These are phyloP conservation scores for Petrolisthes manimaculis DNA, from an alignment of 2,888 invertebrate genomes.

Conservation along the genomic window DNA sequence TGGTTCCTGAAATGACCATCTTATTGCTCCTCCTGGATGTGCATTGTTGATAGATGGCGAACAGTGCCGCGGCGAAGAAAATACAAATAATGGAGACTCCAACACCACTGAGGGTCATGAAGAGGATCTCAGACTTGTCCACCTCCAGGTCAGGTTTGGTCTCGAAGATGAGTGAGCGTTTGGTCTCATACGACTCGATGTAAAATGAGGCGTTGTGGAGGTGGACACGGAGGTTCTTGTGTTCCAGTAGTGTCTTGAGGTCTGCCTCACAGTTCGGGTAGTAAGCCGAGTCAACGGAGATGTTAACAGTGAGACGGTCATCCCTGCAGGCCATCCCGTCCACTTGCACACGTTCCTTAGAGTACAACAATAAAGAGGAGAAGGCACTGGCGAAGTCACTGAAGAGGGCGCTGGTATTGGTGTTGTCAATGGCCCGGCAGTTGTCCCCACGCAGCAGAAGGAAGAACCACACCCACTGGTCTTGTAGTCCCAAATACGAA, in stretches of 20 bases:
- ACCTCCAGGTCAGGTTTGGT: constrained; percentile 24
- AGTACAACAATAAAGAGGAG: constrained; percentile 36
- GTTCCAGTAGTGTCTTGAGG: constrained; percentile 25
- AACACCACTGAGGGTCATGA: constrained; percentile 39
- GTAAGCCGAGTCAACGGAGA: constrained; percentile 25
- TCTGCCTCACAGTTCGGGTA: constrained; percentile 47
- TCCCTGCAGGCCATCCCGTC: constrained; percentile 28
- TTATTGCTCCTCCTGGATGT: constrained; percentile 8
- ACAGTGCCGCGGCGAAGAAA: constrained; percentile 25
- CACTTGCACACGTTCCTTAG: constrained; percentile 22
- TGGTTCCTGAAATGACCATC: not conserved
- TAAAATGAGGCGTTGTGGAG: constrained; percentile 52
- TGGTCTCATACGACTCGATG: constrained; percentile 35
- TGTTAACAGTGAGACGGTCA: constrained; percentile 40
- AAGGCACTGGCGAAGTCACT: constrained; percentile 35
- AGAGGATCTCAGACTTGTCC: constrained; percentile 15
- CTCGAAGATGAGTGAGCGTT: constrained; percentile 39
- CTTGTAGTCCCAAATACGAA: not conserved
- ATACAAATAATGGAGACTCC: constrained; percentile 37
- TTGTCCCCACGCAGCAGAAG: constrained; percentile 37
- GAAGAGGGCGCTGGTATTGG: constrained; percentile 5
- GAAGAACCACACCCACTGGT: constrained; percentile 34
- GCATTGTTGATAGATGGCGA: constrained; percentile 30
- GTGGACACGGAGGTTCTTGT: constrained; percentile 34
- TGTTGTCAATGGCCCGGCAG: constrained; percentile 31